These are phyloP conservation scores for Drosophila formosana DNA, from an alignment of 2,888 invertebrate species.

Conservation along the genomic window DNA sequence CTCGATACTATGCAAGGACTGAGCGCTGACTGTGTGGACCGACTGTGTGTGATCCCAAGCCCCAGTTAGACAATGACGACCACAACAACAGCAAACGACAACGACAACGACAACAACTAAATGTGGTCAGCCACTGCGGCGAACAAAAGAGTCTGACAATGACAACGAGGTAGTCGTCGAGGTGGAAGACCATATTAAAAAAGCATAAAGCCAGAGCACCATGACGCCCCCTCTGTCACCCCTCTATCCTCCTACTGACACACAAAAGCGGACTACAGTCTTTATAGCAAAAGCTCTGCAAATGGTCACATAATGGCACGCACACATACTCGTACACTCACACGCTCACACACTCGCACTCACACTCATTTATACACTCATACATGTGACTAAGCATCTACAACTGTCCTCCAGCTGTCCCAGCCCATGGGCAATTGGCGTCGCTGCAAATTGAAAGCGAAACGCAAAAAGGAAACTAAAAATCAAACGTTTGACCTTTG, in stretches of 20 bases:
- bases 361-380: background rate
- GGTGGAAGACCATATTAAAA: slow-evolving; percentile 65
- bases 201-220: slow-evolving; percentile 63
- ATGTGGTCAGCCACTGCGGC: slow-evolving; percentile 76
- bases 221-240: background rate
- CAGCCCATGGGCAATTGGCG: slow-evolving; percentile 52
- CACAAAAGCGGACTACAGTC: slow-evolving; percentile 63
- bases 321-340: slow-evolving; percentile 32
- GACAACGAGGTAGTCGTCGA: slow-evolving; percentile 65
- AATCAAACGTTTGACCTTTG: slow-evolving; percentile 72
- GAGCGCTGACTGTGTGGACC: background rate
- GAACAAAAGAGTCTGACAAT: slow-evolving; percentile 73
- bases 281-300: slow-evolving; percentile 56
- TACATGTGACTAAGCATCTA: slow-evolving; percentile 38
- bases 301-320: slow-evolving; percentile 76
- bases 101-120: slow-evolving; percentile 59
- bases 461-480: slow-evolving; percentile 59
- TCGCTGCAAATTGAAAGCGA: slow-evolving; percentile 78
- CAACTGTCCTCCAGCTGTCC: slow-evolving; percentile 50
- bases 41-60: slow-evolving; percentile 65
- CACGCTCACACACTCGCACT: slow-evolving; percentile 6
- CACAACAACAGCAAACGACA: slow-evolving; percentile 18
- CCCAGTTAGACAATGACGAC: slow-evolving; percentile 49
- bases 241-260: slow-evolving; percentile 14
- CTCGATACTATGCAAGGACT: slow-evolving; percentile 31